phyloP scores from a whole-genome alignment of 1,140 invertebrate species.

The Drosophila nikananu region DNA sequence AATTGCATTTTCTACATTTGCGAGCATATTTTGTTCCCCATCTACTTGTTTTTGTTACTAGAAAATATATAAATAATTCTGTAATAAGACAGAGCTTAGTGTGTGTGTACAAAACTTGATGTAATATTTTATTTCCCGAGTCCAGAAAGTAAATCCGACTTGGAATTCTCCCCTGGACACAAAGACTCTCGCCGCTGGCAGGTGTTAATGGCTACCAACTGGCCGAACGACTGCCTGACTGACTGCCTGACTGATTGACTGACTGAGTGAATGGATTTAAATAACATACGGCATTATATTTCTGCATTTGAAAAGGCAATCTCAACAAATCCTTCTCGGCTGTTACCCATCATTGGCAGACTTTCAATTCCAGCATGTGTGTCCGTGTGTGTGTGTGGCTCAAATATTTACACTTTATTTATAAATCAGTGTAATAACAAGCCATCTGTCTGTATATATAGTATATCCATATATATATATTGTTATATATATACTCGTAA shows the following conservation, averaged over 20 bases:
- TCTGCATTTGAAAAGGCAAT: conserved; percentile 42
- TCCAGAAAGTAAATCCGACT: not conserved
- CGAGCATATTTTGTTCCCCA: not conserved
- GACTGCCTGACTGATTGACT: not conserved
- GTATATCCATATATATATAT: conserved; percentile 12
- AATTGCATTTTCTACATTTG: too few relatives aligned
- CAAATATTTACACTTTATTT: conserved; percentile 83
- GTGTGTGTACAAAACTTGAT: not conserved
- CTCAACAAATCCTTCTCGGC: conserved; percentile 14
- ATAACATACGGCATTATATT: conserved; percentile 15
- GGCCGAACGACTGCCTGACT: not conserved
- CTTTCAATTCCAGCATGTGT: conserved; percentile 41
- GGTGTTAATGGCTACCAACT: conserved; percentile 1
- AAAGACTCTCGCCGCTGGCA: not conserved
- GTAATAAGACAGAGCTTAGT: not conserved
- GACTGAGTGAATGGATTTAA: not conserved
- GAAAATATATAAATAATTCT: not conserved
- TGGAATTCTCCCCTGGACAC: not conserved
- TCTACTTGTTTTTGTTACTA: not conserved
- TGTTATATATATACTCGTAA: conserved; percentile 8
- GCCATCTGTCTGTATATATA: conserved; percentile 53
- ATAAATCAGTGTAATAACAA: conserved; percentile 84
- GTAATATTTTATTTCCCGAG: conserved; percentile 1
- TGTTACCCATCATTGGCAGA: conserved; percentile 37
- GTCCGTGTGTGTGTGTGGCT: conserved; percentile 35